Conservation (phyloP, 2,113 vertebrate genomes). For the Pseudois nayaur region DNA sequence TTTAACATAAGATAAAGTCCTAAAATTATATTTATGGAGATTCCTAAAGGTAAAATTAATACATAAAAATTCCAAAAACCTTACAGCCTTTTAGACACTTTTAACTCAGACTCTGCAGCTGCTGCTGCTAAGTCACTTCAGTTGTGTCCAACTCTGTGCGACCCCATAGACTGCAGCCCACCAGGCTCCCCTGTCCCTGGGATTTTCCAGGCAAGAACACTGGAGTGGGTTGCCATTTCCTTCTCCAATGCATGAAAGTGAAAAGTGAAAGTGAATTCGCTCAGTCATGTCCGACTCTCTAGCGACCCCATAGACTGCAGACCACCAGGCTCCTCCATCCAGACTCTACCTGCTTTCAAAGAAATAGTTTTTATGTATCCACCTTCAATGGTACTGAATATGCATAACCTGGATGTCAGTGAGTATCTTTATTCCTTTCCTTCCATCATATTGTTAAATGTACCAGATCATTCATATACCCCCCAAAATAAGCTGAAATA, state of each 20-base stretch:
- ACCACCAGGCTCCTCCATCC: no score
- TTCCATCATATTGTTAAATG: not conserved
- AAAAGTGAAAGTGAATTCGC: no score
- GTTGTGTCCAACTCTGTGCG: no score
- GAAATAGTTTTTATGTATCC: not conserved
- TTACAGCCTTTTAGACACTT: not conserved
- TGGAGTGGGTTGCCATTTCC: no score
- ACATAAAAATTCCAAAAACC: not conserved
- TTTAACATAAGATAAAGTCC: not conserved
- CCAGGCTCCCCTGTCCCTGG: no score
- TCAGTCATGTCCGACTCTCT: no score
- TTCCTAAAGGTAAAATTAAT: not conserved
- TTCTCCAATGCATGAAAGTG: no score
- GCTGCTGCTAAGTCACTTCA: no score
- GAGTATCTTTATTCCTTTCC: not conserved
- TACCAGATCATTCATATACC: constrained; percentile 32
- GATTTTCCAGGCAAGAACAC: no score
- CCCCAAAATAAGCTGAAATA: constrained; percentile 51
- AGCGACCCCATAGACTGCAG: no score
- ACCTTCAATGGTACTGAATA: not conserved
- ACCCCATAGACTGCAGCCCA: no score
- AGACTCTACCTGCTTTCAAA: not conserved
- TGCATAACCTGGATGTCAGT: not conserved
- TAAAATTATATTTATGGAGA: not conserved
- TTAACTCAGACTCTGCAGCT: not conserved